phyloP scores from a whole-genome alignment of 23 tunicate species.

The Styela plicata region DNA sequence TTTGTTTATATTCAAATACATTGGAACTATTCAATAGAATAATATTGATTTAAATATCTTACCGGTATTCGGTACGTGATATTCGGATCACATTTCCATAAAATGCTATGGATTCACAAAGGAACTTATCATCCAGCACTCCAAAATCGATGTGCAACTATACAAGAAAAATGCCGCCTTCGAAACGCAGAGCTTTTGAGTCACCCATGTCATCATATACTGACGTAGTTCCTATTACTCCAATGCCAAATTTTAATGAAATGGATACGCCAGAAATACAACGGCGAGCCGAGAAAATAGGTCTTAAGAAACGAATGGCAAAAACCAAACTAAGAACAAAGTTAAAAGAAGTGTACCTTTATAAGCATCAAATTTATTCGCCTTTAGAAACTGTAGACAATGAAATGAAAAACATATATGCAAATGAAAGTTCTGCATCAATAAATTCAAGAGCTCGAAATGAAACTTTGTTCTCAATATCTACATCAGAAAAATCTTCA shows the following conservation, averaged over 20 bases:
- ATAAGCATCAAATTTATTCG: slow-evolving; percentile 21
- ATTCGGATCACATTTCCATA: no score
- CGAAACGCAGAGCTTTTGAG: neutral
- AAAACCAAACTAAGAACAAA: slow-evolving; percentile 22
- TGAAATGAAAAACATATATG: neutral
- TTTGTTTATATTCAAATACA: no score
- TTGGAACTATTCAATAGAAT: no score
- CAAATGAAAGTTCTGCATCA: neutral
- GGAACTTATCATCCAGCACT: neutral
- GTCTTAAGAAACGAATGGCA: slow-evolving; percentile 8
- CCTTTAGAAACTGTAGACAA: neutral
- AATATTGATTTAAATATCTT: no score
- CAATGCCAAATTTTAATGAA: slow-evolving; percentile 22
- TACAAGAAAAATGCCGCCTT: neutral
- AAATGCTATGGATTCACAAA: neutral
- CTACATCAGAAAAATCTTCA: no score
- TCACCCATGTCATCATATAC: neutral
- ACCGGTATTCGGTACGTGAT: no score
- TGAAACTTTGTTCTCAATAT: no score
- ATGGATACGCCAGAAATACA: slow-evolving; percentile 25
- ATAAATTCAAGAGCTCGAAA: neutral
- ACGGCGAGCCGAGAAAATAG: slow-evolving; percentile 10
- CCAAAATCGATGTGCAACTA: neutral
- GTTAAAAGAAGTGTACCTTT: slow-evolving; percentile 25
- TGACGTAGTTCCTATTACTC: slow-evolving; percentile 23